Evolutionary conservation across 1,140 invertebrate species (phyloP), one percentile per base, ranked within the genome.

Genomic region (Cephus cinctus): DNA sequence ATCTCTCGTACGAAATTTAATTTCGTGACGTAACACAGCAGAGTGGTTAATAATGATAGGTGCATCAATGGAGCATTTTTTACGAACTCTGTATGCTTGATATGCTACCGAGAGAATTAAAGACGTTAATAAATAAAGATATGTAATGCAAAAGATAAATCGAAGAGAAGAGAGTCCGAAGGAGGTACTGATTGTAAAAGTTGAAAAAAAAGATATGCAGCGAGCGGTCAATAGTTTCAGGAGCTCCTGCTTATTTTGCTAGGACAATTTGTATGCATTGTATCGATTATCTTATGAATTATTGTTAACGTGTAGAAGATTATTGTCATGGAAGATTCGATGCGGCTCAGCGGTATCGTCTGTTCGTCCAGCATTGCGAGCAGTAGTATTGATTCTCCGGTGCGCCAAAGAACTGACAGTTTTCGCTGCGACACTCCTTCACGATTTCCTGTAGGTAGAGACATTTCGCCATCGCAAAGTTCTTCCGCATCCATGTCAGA

Each of bases 401-500:
- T 5, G 70, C 68, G 41, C 75, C 75, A 46, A 68, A 77, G 60
- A 67, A 77, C 43, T 65, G 63, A 56, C 75, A 77, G 31, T 74
- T 39, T 56, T 68, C 67, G 40, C 48, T 75, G 9, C 68, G 71
- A 54, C 73, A 77, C 49, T 59, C 57, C 43, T 53, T 61, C n/a
- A 58, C 61, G 16, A 34, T 31, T 23, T 45, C 51, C 67, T 71
- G 30, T 18, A 50, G 36, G 43, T n/a, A n/a, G n/a, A n/a, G n/a
- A n/a, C n/a, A n/a, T n/a, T n/a, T n/a, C n/a, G n/a, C n/a, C n/a
- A n/a, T n/a, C n/a, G 9, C 3, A 30, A 30, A 30, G 3, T 30
- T 30, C 11, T 4, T 2, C 27, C 27, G 27, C 11, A 30, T n/a
- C n/a, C n/a, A n/a, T n/a, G n/a, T n/a, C n/a, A n/a, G n/a, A n/a